Percentiles rank a stretch among this genome's conserved stretches.
phyloP scores from a whole-genome alignment of 2,888 invertebrate species.

The Polyploca ridens region DNA sequence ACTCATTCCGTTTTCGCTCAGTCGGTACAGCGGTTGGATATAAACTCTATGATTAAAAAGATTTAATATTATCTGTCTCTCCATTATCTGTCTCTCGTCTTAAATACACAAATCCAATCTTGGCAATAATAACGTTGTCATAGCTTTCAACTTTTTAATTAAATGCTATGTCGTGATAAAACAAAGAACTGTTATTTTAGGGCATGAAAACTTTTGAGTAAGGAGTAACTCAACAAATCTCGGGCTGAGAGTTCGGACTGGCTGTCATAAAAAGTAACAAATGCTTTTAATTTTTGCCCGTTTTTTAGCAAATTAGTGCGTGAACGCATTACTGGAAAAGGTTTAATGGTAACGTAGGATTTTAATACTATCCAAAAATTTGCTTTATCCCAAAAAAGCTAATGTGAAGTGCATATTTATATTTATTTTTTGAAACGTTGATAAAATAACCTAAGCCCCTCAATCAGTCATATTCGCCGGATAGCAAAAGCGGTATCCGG shows the following conservation, averaged over 20 bases:
- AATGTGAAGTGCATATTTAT: too few relatives aligned
- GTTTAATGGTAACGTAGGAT: not conserved
- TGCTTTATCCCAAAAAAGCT: too few relatives aligned
- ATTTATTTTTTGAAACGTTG: too few relatives aligned
- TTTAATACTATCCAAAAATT: too few relatives aligned
- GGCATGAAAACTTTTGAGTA: not conserved
- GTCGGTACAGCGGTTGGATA: not conserved
- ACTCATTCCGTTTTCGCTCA: not conserved
- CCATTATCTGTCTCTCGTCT: constrained; percentile 1
- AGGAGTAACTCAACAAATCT: constrained; percentile 4
- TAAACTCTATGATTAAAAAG: constrained; percentile 3
- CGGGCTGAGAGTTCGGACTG: not conserved
- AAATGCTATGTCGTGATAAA: constrained; percentile 38
- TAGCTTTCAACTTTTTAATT: constrained; percentile 63
- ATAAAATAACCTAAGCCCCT: not conserved
- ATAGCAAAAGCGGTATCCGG: not conserved
- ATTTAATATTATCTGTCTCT: constrained; percentile 8
- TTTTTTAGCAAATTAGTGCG: not conserved
- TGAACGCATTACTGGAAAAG: not conserved
- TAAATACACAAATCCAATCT: not conserved
- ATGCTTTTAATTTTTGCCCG: not conserved
- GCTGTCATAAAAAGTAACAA: constrained; percentile 8
- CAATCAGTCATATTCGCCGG: constrained; percentile 1
- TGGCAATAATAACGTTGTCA: constrained; percentile 39
- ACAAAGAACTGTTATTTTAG: constrained; percentile 7